Base-by-base conservation (phyloP, 2,888 invertebrate species). In the Lepeophtheirus nordmannii region DNA sequence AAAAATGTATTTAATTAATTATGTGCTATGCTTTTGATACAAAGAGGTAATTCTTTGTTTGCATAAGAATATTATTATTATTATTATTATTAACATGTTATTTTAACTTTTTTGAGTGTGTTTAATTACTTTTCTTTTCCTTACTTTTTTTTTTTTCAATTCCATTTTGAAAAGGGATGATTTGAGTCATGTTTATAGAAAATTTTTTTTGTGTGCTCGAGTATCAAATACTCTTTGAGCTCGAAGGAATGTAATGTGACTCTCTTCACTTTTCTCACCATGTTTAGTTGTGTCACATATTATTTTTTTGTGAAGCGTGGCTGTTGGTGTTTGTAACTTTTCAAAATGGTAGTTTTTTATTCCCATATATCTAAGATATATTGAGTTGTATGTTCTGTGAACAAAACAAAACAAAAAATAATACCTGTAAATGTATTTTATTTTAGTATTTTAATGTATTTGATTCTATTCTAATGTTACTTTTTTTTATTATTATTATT, bases 281-380 rank as follows among this genome's bases (percentile, higher is more conserved):
- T 30, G 2, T 5, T 30, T 30, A 30, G n/a, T n/a, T 30, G 30
- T 5, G 30, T 30, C 30, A 30, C 7, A 5, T 30, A 30, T 30
- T 30, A 30, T 30, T 2, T 30, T 30, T 30, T 10, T 11, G 22
- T 60, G 5, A 46, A 5, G 53, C 1, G 53, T 17, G n/a, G 8
- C 14, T 46, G 53, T n/a, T n/a, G n/a, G n/a, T n/a, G n/a, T n/a
- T n/a, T n/a, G n/a, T n/a, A n/a, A n/a, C n/a, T n/a, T 46, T 46
- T 46, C 53, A n/a, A n/a, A 14, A 60, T 30, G 30, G 30, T 30
- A 30, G 30, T 83, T 82, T 82, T 82, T 87, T 85, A 82, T 84
- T 86, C 87, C 87, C 87, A 90, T 90, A 90, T 90, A 90, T 90
- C 90, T 87, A 89, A 90, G 90, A 90, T 90, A 90, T 90, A 89